phyloP scores from a whole-genome alignment of 2,113 vertebrate genomes.

The Trematocara zebra region DNA sequence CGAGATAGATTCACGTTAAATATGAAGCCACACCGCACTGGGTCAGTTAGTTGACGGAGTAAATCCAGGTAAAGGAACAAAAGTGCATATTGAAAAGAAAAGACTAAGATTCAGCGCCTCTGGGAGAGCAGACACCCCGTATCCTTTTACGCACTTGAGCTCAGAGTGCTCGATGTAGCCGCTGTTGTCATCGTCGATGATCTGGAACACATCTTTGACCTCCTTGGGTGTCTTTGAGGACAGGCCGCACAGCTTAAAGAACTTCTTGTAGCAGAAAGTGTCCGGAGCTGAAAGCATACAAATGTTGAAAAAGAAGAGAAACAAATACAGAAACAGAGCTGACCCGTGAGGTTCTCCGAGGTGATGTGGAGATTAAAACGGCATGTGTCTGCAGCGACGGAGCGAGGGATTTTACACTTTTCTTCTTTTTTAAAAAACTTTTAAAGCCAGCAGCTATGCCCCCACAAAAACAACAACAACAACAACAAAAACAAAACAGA shows the following conservation, averaged over 20 bases:
- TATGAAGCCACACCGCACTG: background rate
- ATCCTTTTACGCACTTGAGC: conserved; percentile 78
- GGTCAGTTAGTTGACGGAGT: background rate
- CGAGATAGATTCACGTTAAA: background rate
- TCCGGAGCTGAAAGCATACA: conserved; percentile 78
- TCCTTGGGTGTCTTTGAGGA: conserved; percentile 85
- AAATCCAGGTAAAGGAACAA: background rate
- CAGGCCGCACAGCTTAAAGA: conserved; percentile 91
- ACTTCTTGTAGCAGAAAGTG: conserved; percentile 91
- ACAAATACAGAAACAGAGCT: background rate
- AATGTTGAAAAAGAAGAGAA: background rate
- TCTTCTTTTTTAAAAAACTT: background rate
- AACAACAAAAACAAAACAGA: background rate
- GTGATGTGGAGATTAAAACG: conserved; percentile 29
- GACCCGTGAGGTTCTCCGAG: background rate
- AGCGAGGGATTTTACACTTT: background rate
- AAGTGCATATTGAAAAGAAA: background rate
- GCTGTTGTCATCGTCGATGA: conserved; percentile 90
- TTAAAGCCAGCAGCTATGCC: background rate
- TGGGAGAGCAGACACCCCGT: background rate
- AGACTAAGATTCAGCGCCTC: background rate
- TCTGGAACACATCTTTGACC: conserved; percentile 85
- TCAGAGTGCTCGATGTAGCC: conserved; percentile 92
- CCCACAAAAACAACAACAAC: background rate
- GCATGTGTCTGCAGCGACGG: background rate